phyloP scores from a whole-genome alignment of 2,797 vertebrate genomes.

The Mormyrops boulengeri region DNA sequence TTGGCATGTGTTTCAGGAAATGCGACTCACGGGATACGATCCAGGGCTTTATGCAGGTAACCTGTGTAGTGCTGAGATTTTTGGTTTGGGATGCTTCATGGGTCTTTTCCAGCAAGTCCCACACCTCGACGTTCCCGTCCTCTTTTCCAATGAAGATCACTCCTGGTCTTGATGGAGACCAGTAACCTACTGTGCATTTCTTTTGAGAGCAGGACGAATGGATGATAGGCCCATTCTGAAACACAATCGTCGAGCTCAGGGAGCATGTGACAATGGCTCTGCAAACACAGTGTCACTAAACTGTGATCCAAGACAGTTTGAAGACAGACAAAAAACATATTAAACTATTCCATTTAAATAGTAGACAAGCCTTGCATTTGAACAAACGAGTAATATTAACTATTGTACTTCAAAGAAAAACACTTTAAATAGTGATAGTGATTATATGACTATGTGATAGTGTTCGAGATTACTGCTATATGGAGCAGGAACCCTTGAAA shows the following conservation, averaged over 20 bases:
- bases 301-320: not conserved
- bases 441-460: not conserved
- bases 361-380: not conserved
- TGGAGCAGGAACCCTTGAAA: not conserved
- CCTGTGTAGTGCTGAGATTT: constrained; percentile 56
- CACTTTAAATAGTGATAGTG: not conserved
- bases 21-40: constrained; percentile 61
- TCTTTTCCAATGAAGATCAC: constrained; percentile 82
- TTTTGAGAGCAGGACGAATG: constrained; percentile 58
- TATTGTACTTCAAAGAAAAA: not conserved
- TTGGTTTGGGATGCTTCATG: constrained; percentile 64
- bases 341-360: not conserved
- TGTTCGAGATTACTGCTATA: not conserved
- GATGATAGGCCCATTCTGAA: constrained; percentile 70
- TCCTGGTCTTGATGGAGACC: constrained; percentile 79
- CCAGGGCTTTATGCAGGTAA: constrained; percentile 75
- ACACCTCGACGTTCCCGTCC: constrained; percentile 78
- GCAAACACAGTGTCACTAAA: not conserved
- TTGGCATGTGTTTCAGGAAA: not conserved
- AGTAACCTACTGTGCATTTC: constrained; percentile 68
- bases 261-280: not conserved
- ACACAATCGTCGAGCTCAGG: not conserved
- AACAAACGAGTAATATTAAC: not conserved
- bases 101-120: constrained; percentile 82
- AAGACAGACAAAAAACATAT: not conserved